Evolutionary conservation across 2,797 vertebrate genomes (phyloP), one percentile per base, ranked within the genome.

Genomic region (Simalia tracyae): DNA sequence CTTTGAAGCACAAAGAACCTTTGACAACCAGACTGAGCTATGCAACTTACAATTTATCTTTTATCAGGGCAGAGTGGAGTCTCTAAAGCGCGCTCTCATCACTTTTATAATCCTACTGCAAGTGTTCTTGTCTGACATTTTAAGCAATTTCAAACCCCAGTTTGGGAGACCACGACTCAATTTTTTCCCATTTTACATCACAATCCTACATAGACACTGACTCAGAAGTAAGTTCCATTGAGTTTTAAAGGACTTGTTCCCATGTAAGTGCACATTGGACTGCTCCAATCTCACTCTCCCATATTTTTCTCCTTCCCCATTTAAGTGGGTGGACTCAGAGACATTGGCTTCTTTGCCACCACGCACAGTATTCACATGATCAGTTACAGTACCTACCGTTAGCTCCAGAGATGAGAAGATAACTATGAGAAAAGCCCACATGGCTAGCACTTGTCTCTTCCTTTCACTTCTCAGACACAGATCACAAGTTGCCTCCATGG

Each of bases 381-480:
- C 76, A 81, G 19, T 50, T 50, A 3, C 9, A 22, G 88, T 93
- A 97, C 97, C 96, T 97, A 98, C 97, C 2, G 85, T 63, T 66
- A 92, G 68, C 3, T 57, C 0, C 57, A 96, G 95, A 93, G 96
- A 93, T 26, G 97, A 93, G 87, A 97, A 92, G 89, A 96, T 15
- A 87, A 95, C 94, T 86, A 94, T 81, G 89, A 93, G 92, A 90
- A 95, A 86, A 56, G 86, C 91, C 95, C 93, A 88, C 97, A 97
- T 97, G 50, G 92, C 97, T 86, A 94, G 56, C 64, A 42, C 59
- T 89, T 84, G 86, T 76, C 61, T 90, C 54, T 92, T 92, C 93
- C 93, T 85, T 94, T 94, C 96, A 96, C 95, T 24, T 87, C 93
- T 95, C 0, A 0, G 0, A 2, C 66, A 91, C 88, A 89, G 28